phyloP scores from a whole-genome alignment of 2,113 vertebrate genomes.

The Caranx melampygus region DNA sequence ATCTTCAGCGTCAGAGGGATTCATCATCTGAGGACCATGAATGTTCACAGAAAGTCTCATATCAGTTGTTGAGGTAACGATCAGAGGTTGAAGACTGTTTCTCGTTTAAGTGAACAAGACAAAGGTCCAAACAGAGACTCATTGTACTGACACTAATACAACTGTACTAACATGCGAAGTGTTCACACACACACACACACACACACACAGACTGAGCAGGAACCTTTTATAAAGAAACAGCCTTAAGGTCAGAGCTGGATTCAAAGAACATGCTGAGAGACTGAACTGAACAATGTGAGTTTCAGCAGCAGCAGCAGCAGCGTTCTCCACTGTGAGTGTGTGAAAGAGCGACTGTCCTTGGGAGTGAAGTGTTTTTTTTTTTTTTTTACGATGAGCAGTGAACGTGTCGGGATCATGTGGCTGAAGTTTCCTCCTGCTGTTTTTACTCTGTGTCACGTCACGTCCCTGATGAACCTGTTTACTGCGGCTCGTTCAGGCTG shows the following conservation, averaged over 20 bases:
- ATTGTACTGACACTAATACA: no score
- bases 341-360: constrained; percentile 21
- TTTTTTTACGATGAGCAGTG: neutral
- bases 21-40: neutral
- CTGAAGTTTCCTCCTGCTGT: neutral
- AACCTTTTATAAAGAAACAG: neutral
- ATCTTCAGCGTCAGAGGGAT: neutral
- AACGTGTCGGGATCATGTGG: constrained; percentile 47
- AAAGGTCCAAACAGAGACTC: no score
- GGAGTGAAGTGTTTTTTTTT: neutral
- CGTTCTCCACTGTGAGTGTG: neutral
- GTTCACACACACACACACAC: no score
- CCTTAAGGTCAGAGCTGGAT: neutral
- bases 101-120: no score
- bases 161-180: no score
- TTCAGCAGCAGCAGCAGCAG: neutral
- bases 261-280: neutral
- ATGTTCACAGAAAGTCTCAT: no score
- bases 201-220: neutral
- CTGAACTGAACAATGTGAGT: neutral
- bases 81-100: no score
- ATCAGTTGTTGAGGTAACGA: no score
- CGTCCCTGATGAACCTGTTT: constrained; percentile 10
- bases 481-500: neutral
- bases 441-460: neutral